A percentile compares a stretch with the other conserved stretches of the same genome.
Conservation (phyloP, 2,797 vertebrate genomes). For the Choloepus didactylus region DNA sequence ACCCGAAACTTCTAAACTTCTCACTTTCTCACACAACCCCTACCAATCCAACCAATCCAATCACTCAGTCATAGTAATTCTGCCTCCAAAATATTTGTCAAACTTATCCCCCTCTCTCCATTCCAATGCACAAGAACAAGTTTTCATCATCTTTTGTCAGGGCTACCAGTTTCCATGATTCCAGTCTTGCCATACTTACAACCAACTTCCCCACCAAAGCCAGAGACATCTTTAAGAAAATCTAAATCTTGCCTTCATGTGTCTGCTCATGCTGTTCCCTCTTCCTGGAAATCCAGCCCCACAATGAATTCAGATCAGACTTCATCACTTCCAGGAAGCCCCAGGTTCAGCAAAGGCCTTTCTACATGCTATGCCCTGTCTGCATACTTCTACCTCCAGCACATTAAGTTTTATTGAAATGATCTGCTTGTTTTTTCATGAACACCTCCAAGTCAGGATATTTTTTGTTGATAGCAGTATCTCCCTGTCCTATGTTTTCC, state of each 20-base stretch:
- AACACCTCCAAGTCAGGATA: background rate
- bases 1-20: background rate
- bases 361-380: background rate
- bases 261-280: too few relatives aligned
- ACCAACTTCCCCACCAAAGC: background rate
- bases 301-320: background rate
- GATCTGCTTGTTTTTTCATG: background rate
- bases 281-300: background rate
- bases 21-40: too few relatives aligned
- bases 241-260: background rate
- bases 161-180: background rate
- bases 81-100: rapidly evolving
- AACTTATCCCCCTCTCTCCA: too few relatives aligned
- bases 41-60: background rate
- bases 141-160: background rate
- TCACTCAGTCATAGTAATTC: background rate
- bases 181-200: background rate
- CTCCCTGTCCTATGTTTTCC: background rate
- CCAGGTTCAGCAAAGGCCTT: rapidly evolving
- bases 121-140: background rate
- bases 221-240: background rate
- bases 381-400: rapidly evolving
- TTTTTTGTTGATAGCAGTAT: too few relatives aligned
- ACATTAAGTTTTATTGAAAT: background rate
- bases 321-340: background rate